Evolutionary conservation across 2,797 vertebrate species (phyloP), one percentile per base, ranked within the genome.

Genomic region (Hephaestus fuliginosus): DNA sequence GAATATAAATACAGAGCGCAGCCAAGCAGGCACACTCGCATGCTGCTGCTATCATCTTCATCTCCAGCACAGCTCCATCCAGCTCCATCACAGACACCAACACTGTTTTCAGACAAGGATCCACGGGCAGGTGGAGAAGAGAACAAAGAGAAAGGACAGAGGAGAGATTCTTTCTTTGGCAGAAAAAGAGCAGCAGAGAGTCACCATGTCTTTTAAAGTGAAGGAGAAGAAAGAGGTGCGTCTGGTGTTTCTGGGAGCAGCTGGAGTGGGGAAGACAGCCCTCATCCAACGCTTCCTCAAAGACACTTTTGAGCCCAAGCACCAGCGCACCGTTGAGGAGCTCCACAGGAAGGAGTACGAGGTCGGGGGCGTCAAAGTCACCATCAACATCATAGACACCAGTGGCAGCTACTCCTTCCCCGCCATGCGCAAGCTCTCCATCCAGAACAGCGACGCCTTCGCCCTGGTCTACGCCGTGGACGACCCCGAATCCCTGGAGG

Each of bases 331-430:
- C 0, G 96, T 97, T 81, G 96, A 97, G 90, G 96, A 97, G 93
- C 94, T 97, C 70, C 96, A 97, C 93, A 95, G 95, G 90, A 95
- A 95, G 82, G 97, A 97, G 90, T 97, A 96, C 0, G 94, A 96
- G 76, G 92, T 97, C 48, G 93, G 94, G 0, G 96, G 96, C 1
- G 78, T 94, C 74, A 96, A 94, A 53, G 92, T 97, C 78, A 97
- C 92, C 80, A 89, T 98, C 76, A 95, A 96, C 82, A 97, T 98
- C 90, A 93, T 97, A 95, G 97, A 98, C 95, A 97, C 97, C 84
- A 97, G 96, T 0, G 97, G 97, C 48, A 97, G 97, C 85, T 98
- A 97, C 90, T 97, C 96, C 76, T 98, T 98, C 92, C 97, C 97
- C 0, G 97, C 97, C 77, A 97, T 97, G 97, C 93, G 97, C 53